Evolutionary conservation across 2,113 vertebrate genomes (phyloP).

Genomic region (Nanger granti): DNA sequence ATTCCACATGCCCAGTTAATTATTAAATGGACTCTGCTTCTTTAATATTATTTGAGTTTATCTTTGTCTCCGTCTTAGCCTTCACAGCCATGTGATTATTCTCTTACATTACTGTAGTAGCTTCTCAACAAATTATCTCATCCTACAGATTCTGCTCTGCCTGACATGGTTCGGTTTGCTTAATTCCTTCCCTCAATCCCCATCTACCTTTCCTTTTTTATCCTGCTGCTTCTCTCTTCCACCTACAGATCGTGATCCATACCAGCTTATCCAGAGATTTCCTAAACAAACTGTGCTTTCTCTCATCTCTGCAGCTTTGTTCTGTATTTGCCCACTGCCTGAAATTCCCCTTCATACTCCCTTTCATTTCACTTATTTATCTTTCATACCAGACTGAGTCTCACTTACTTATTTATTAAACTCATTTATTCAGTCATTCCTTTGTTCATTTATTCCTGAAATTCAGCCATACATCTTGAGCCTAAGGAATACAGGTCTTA

Average conservation of each 20-base stretch:
- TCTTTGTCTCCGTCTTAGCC: neutral
- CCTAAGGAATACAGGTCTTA: neutral
- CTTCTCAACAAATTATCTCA: neutral
- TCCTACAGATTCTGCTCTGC: neutral
- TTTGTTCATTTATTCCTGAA: slow-evolving; percentile 12
- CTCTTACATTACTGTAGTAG: no score
- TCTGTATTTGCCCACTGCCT: neutral
- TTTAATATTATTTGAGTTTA: neutral
- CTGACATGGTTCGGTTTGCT: neutral
- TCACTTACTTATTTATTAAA: neutral
- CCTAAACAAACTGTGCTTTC: neutral
- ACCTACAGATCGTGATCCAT: neutral
- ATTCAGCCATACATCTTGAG: neutral
- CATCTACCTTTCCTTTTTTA: neutral
- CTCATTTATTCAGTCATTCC: neutral
- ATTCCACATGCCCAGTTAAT: neutral
- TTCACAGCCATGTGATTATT: neutral
- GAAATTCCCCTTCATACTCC: neutral
- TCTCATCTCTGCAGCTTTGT: neutral
- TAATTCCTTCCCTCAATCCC: neutral
- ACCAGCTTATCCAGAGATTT: neutral
- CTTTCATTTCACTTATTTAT: neutral
- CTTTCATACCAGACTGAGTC: neutral
- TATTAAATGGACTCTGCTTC: neutral
- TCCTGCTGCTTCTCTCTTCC: neutral